Evolutionary conservation across 2,113 vertebrate genomes (phyloP).

Genomic region (Macrotis lagotis): DNA sequence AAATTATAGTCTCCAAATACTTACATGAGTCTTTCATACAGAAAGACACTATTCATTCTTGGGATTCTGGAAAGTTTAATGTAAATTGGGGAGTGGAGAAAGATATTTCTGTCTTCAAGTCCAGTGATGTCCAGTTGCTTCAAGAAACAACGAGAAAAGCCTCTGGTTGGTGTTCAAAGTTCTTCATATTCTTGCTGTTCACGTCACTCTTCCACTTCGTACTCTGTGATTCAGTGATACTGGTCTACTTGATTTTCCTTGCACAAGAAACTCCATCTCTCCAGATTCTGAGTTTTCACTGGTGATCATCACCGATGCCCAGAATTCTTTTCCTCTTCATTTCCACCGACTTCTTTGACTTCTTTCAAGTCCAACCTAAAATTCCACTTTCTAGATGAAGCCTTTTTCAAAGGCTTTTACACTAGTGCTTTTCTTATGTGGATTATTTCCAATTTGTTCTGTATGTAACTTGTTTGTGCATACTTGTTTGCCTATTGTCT

Average conservation of each 20-base stretch:
- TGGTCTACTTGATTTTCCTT: not conserved
- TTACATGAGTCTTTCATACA: not conserved
- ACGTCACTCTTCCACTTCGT: not conserved
- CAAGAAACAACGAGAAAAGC: not conserved
- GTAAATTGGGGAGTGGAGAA: not conserved
- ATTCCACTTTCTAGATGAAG: not conserved
- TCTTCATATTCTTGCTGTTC: not conserved
- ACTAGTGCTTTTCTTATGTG: not conserved
- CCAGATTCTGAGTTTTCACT: not conserved
- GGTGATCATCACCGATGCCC: no score
- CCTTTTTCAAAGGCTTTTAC: not conserved
- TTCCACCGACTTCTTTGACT: not conserved
- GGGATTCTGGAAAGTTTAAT: not conserved
- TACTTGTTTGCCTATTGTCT: not conserved
- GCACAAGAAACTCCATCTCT: not conserved
- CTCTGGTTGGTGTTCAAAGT: not conserved
- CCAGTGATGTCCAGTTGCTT: not conserved
- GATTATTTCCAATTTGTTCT: not conserved
- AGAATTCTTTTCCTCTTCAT: not conserved
- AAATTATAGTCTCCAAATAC: not conserved
- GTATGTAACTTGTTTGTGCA: not conserved
- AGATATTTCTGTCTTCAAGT: not conserved
- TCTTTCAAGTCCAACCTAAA: not conserved
- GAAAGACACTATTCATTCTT: not conserved
- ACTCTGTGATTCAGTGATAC: not conserved